Conservation (phyloP, 2,113 vertebrate species). For the Triplophysa tibetana region DNA sequence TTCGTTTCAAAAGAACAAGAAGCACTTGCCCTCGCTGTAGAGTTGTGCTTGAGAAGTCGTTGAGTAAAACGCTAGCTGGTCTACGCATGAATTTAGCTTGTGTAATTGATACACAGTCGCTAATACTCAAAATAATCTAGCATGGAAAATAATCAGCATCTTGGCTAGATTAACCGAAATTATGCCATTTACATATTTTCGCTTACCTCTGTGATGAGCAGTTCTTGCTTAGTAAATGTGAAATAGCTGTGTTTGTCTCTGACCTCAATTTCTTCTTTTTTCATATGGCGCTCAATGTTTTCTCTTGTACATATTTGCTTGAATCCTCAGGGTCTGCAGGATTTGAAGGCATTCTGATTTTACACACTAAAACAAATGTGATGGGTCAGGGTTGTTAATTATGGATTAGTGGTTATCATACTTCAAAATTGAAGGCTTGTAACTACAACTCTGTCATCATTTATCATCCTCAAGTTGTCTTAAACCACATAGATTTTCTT, state of each 20-base stretch:
- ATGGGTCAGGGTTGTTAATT: neutral
- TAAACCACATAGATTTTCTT: neutral
- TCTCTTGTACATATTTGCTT: constrained; percentile 17
- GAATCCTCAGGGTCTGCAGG: constrained; percentile 8
- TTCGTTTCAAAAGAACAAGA: neutral
- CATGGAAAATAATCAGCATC: constrained; percentile 1
- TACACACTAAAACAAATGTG: neutral
- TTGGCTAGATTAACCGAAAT: neutral
- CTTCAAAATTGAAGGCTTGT: neutral
- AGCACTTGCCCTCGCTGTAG: constrained; percentile 31
- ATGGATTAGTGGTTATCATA: neutral
- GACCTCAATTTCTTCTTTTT: constrained; percentile 6
- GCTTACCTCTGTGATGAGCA: constrained; percentile 2
- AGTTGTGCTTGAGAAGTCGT: neutral
- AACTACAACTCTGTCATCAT: neutral
- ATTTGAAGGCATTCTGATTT: neutral
- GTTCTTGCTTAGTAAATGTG: neutral
- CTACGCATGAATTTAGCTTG: constrained; percentile 33
- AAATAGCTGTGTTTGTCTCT: constrained; percentile 23
- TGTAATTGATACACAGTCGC: neutral
- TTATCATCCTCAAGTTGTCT: neutral
- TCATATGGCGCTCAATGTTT: neutral
- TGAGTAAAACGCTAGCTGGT: constrained; percentile 43
- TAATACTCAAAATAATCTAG: constrained; percentile 20
- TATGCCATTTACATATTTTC: constrained; percentile 9